Conservation (phyloP, 2,888 invertebrate species). For the Oeneis ivallda region DNA sequence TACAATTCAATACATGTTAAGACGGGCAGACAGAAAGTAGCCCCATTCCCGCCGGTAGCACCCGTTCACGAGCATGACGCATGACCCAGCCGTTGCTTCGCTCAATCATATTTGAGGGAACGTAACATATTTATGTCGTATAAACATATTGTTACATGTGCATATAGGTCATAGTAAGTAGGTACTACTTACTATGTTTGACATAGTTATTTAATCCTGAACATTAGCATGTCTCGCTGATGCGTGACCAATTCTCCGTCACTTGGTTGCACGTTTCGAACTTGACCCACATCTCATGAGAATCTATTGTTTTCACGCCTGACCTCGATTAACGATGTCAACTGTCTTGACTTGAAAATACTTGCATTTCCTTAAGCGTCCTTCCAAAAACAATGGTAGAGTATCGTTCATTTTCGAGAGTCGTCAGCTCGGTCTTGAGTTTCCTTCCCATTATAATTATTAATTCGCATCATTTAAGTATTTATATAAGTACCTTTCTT, state of each 20-base stretch:
- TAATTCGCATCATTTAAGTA: not conserved
- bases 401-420: not conserved
- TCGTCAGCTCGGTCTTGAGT: slow-evolving; percentile 5
- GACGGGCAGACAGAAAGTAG: too few species aligned
- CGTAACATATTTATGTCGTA: too few species aligned
- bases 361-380: slow-evolving; percentile 40
- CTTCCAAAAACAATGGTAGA: slow-evolving; percentile 33
- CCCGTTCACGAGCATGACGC: too few species aligned
- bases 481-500: not conserved
- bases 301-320: slow-evolving; percentile 66
- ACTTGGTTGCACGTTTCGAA: slow-evolving; percentile 59
- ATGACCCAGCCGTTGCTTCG: too few species aligned
- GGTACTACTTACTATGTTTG: too few species aligned
- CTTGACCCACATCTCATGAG: slow-evolving; percentile 74
- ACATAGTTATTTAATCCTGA: slow-evolving; percentile 2
- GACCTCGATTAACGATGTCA: slow-evolving; percentile 63
- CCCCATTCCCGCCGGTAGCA: too few species aligned
- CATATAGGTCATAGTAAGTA: not conserved
- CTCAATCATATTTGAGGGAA: too few species aligned
- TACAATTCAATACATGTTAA: too few species aligned
- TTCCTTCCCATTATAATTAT: slow-evolving; percentile 15
- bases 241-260: slow-evolving; percentile 56
- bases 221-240: slow-evolving; percentile 34
- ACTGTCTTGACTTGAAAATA: slow-evolving; percentile 47
- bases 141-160: too few species aligned